phyloP scores from a whole-genome alignment of 2,113 vertebrate genomes.

The Clarias batrachus region DNA sequence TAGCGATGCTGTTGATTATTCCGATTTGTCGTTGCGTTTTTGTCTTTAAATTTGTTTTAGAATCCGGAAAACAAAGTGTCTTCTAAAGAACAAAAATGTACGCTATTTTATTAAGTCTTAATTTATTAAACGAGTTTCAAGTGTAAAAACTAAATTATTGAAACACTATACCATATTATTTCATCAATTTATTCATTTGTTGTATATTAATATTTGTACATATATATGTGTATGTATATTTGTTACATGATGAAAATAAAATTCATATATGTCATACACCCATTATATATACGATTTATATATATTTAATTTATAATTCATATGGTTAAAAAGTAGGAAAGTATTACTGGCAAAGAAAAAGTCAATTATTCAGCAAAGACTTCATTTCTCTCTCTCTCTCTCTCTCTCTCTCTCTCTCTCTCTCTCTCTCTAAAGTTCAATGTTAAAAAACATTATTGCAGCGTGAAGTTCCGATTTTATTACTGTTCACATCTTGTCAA shows the following conservation, averaged over 20 bases:
- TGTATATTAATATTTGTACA: too few species aligned
- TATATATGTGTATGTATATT: too few species aligned
- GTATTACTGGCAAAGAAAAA: slow-evolving; percentile 62
- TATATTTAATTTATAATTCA: slow-evolving; percentile 73
- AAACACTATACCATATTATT: neutral
- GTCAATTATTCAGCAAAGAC: slow-evolving; percentile 63
- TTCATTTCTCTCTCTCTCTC: slow-evolving; percentile 64
- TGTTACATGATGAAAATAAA: too few species aligned
- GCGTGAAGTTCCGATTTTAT: slow-evolving; percentile 84
- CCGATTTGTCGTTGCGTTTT: neutral
- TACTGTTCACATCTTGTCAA: slow-evolving; percentile 84
- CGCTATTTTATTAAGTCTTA: neutral
- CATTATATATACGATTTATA: too few species aligned
- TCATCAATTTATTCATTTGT: neutral
- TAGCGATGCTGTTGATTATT: neutral
- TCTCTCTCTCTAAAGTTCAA: slow-evolving; percentile 64
- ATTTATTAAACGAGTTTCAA: neutral
- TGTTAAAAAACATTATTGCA: slow-evolving; percentile 83
- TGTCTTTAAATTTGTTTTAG: neutral
- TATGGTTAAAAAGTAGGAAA: slow-evolving; percentile 66
- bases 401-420: slow-evolving; percentile 56
- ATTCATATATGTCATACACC: too few species aligned
- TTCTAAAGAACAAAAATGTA: neutral
- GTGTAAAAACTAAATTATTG: neutral
- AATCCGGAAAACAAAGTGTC: neutral